These are phyloP conservation scores for Onychostruthus taczanowskii DNA, from an alignment of 2,113 vertebrate species.

Conservation along the genomic window DNA sequence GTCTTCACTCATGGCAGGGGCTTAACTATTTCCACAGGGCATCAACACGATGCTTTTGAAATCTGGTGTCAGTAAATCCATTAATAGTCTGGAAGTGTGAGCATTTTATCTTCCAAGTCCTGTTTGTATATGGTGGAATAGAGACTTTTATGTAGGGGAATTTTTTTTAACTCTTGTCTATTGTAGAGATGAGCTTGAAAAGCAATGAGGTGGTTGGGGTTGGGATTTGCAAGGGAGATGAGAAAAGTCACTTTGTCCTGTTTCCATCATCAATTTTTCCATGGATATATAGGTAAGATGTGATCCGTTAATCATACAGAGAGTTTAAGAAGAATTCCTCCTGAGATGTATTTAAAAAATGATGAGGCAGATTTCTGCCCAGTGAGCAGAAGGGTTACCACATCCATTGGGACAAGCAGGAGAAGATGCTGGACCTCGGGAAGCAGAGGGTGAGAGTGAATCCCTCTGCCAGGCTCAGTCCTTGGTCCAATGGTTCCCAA, in stretches of 20 bases:
- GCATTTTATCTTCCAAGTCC: background rate
- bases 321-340: background rate
- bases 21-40: background rate
- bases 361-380: background rate
- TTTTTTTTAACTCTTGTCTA: background rate
- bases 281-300: background rate
- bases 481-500: background rate
- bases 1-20: background rate
- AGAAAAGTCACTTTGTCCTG: background rate
- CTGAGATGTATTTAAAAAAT: background rate
- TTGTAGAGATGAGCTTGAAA: background rate
- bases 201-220: background rate
- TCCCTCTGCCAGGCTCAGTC: background rate
- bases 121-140: background rate
- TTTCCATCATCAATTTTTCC: background rate
- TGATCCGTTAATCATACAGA: background rate
- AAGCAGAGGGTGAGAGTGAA: background rate
- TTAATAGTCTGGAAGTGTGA: background rate
- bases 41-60: accelerated
- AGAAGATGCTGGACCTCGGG: background rate
- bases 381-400: background rate
- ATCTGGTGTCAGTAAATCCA: background rate
- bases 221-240: background rate
- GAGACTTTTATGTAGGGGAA: background rate
- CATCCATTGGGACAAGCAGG: background rate